A percentile compares a stretch with the other conserved stretches of the same genome.
Evolutionary conservation across 2,797 vertebrate species (phyloP).

Genomic region (Tadarida brasiliensis): DNA sequence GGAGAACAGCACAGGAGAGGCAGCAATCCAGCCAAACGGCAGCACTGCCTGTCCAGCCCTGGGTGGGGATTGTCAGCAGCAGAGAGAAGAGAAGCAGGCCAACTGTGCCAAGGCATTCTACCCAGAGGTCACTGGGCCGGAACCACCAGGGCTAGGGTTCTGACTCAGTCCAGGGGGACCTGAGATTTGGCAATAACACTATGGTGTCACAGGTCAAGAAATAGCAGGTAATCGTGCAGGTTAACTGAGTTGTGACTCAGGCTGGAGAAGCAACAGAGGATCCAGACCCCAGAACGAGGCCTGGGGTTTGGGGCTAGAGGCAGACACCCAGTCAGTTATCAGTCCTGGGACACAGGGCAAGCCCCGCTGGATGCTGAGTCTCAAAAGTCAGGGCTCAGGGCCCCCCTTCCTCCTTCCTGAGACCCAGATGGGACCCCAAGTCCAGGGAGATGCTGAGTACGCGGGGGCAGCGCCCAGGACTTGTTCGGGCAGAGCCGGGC

Average conservation of each 20-base stretch:
- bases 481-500: rapidly evolving
- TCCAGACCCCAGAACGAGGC: neutral
- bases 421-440: neutral
- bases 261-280: neutral
- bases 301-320: neutral
- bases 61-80: neutral
- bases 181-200: neutral
- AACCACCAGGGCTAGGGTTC: neutral
- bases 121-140: neutral
- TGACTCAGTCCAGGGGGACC: neutral
- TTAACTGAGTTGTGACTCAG: neutral
- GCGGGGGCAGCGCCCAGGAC: too few relatives aligned
- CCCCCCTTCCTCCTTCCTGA: neutral
- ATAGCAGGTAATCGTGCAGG: neutral
- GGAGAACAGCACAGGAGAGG: neutral
- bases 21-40: neutral
- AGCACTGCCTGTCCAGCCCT: neutral
- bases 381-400: neutral
- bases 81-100: neutral
- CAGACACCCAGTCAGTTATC: neutral
- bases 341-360: neutral
- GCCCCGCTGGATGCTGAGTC: neutral
- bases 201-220: neutral
- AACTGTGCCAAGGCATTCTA: too few relatives aligned
- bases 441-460: neutral